phyloP scores from a whole-genome alignment of 2,797 vertebrate genomes.

The Gila robusta region DNA sequence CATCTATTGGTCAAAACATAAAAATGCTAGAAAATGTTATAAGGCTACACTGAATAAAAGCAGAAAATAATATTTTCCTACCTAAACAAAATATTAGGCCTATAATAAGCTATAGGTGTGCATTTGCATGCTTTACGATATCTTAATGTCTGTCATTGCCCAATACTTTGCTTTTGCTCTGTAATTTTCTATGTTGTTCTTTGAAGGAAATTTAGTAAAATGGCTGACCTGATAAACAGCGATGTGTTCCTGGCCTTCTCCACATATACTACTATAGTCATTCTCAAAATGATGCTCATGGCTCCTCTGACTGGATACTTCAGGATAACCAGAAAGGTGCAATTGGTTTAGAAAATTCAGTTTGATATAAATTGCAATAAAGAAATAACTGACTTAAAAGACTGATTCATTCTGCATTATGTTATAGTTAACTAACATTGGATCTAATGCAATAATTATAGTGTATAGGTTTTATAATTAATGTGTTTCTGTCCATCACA shows the following conservation, averaged over 20 bases:
- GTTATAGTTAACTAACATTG: background rate
- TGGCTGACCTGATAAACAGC: slow-evolving; percentile 69
- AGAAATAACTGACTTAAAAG: background rate
- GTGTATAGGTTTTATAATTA: background rate
- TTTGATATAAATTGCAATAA: background rate
- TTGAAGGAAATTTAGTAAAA: slow-evolving; percentile 53
- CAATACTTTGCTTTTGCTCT: background rate
- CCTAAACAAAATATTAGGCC: background rate
- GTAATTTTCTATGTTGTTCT: background rate
- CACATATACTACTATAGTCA: slow-evolving; percentile 79
- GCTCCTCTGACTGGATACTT: slow-evolving; percentile 75
- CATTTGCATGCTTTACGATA: background rate
- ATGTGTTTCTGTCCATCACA: background rate
- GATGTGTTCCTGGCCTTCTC: slow-evolving; percentile 81
- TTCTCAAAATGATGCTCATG: slow-evolving; percentile 89
- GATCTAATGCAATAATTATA: background rate
- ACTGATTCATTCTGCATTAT: background rate
- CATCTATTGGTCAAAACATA: background rate
- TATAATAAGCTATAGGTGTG: background rate
- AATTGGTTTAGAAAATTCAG: background rate
- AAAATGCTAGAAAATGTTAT: background rate
- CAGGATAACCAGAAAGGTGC: slow-evolving; percentile 82
- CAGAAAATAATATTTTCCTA: background rate
- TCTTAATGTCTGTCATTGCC: background rate
- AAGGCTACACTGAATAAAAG: background rate